Conservation (phyloP, 2,797 vertebrate genomes). For the Gallinago stenura region DNA sequence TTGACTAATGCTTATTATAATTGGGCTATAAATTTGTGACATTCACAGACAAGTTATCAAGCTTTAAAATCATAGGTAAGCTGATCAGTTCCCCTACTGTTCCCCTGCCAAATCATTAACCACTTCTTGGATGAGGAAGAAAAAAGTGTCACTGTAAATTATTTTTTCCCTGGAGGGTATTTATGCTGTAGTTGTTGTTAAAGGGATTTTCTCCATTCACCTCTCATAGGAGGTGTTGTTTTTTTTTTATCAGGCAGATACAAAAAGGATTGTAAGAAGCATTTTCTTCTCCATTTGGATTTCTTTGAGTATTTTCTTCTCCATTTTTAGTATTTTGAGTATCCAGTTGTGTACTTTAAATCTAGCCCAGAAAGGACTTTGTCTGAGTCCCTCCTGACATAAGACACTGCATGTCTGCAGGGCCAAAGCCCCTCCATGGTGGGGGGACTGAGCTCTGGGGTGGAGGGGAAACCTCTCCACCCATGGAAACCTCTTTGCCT, state of each 20-base stretch:
- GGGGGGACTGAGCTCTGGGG: not conserved
- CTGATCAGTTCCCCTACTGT: not conserved
- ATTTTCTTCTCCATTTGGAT: not conserved
- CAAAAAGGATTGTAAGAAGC: not conserved
- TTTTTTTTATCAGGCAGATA: not conserved
- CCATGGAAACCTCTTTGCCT: not conserved
- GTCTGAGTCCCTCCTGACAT: not conserved
- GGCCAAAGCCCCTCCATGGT: rapidly evolving
- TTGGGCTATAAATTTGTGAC: not conserved
- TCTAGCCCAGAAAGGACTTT: not conserved
- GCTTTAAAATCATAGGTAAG: not conserved
- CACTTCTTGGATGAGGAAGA: slow-evolving; percentile 2
- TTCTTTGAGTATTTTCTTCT: not conserved
- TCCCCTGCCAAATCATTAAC: slow-evolving; percentile 43
- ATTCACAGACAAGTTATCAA: not conserved
- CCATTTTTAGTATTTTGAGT: not conserved
- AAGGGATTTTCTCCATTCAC: slow-evolving; percentile 14
- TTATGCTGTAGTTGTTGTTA: not conserved
- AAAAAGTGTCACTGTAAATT: not conserved
- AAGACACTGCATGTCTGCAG: not conserved
- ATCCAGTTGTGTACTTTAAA: not conserved
- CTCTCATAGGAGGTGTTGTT: not conserved
- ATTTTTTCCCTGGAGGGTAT: not conserved
- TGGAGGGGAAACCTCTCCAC: not conserved
- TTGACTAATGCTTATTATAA: not conserved